phyloP scores from a whole-genome alignment of 1,140 invertebrate genomes.

The Lithobius niger region DNA sequence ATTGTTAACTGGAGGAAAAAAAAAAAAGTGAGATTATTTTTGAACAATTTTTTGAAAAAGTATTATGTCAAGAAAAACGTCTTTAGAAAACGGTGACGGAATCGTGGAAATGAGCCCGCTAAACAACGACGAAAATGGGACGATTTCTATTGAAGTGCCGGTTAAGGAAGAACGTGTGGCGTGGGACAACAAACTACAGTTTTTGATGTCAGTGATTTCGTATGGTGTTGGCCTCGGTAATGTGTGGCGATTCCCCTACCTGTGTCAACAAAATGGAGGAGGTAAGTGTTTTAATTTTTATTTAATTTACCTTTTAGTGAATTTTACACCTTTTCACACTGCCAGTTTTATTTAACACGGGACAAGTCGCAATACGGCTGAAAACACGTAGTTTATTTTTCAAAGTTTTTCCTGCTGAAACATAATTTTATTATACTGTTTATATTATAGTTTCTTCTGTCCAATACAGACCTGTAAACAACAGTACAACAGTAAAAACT shows the following conservation, averaged over 20 bases:
- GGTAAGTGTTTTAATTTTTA: constrained; percentile 45
- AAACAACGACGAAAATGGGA: neutral
- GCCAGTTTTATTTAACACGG: constrained; percentile 2
- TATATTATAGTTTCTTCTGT: no score
- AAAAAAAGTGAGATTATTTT: no score
- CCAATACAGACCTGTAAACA: no score
- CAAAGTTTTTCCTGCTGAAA: no score
- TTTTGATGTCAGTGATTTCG: constrained; percentile 78
- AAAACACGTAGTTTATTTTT: no score
- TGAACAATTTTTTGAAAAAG: no score
- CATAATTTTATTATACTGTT: no score
- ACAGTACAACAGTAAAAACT: no score
- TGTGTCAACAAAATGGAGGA: constrained; percentile 88
- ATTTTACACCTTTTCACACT: constrained; percentile 15
- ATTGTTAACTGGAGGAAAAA: no score
- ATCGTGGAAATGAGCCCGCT: constrained; percentile 2
- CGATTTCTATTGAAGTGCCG: constrained; percentile 17
- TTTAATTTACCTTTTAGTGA: constrained; percentile 7
- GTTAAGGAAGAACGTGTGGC: constrained; percentile 23
- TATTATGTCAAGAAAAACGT: constrained; percentile 3
- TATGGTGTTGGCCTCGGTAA: constrained; percentile 83
- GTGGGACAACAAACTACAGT: constrained; percentile 57
- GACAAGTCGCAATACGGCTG: no score
- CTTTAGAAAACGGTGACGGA: constrained; percentile 3
- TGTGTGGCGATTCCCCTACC: constrained; percentile 89